Conservation (phyloP, 2,888 invertebrate species). For the Acrobasis suavella region DNA sequence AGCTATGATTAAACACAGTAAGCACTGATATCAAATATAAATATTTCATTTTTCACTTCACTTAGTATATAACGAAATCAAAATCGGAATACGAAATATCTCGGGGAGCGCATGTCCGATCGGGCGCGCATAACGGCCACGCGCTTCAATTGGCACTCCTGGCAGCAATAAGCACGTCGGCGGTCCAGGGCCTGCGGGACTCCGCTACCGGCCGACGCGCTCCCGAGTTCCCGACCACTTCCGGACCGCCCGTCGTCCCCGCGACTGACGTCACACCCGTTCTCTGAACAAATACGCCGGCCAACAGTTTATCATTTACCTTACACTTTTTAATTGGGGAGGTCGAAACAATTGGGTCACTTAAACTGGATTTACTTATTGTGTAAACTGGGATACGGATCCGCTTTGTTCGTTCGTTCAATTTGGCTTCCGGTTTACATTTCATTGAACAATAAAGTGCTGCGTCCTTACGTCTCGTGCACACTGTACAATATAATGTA, state of each 20-base stretch:
- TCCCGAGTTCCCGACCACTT: slow-evolving; percentile 60
- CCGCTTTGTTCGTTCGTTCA: slow-evolving; percentile 45
- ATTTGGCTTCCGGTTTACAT: slow-evolving; percentile 43
- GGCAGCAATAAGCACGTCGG: slow-evolving; percentile 67
- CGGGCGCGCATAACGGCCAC: slow-evolving; percentile 70
- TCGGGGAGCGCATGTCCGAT: slow-evolving; percentile 58
- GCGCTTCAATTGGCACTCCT: slow-evolving; percentile 75
- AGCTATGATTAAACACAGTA: slow-evolving; percentile 45
- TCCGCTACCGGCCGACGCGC: slow-evolving; percentile 58
- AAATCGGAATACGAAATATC: slow-evolving; percentile 38
- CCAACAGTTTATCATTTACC: slow-evolving; percentile 64
- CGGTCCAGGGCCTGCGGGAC: slow-evolving; percentile 64
- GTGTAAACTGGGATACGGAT: slow-evolving; percentile 48
- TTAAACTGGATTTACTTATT: slow-evolving; percentile 63
- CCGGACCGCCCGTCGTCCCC: slow-evolving; percentile 61
- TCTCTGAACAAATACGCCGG: slow-evolving; percentile 39
- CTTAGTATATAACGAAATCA: slow-evolving; percentile 31
- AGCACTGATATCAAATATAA: slow-evolving; percentile 42
- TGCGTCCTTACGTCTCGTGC: background rate
- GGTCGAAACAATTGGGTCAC: slow-evolving; percentile 78
- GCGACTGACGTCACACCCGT: slow-evolving; percentile 54
- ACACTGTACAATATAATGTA: too few species aligned
- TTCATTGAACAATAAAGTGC: background rate
- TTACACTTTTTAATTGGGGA: slow-evolving; percentile 79
- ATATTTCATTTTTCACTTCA: slow-evolving; percentile 47